These are phyloP conservation scores for Teleogryllus occipitalis DNA, from an alignment of 1,140 invertebrate genomes.

Conservation along the genomic window DNA sequence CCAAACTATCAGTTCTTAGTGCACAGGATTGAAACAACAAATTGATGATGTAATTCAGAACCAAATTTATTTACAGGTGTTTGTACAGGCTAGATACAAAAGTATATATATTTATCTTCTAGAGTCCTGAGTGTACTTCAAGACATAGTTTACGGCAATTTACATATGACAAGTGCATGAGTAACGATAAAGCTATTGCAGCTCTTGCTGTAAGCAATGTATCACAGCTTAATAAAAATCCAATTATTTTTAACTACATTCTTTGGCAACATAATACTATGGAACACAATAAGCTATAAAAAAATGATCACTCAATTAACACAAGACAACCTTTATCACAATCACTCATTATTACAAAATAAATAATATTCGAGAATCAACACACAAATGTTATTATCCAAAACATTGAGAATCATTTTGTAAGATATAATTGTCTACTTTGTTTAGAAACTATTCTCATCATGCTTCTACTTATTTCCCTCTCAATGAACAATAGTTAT, in stretches of 20 bases:
- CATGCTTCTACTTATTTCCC: no score
- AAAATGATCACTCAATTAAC: background rate
- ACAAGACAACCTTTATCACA: background rate
- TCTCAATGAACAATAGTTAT: no score
- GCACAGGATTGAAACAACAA: no score
- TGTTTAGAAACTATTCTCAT: no score
- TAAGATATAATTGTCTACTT: background rate
- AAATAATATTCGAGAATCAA: background rate
- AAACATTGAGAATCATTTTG: background rate
- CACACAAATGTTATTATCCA: background rate
- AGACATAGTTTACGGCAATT: background rate
- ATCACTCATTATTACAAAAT: constrained; percentile 1
- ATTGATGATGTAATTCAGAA: background rate
- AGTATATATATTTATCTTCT: background rate
- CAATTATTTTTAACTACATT: background rate
- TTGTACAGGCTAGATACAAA: background rate
- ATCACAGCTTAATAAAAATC: background rate
- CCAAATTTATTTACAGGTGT: background rate
- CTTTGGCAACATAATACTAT: background rate
- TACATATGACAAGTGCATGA: background rate
- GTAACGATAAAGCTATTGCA: background rate
- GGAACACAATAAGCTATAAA: background rate
- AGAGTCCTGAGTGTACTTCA: no score
- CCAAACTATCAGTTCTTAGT: no score
- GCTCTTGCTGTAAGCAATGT: background rate